phyloP scores from a whole-genome alignment of 1,140 invertebrate species.

The Metaphire vulgaris region DNA sequence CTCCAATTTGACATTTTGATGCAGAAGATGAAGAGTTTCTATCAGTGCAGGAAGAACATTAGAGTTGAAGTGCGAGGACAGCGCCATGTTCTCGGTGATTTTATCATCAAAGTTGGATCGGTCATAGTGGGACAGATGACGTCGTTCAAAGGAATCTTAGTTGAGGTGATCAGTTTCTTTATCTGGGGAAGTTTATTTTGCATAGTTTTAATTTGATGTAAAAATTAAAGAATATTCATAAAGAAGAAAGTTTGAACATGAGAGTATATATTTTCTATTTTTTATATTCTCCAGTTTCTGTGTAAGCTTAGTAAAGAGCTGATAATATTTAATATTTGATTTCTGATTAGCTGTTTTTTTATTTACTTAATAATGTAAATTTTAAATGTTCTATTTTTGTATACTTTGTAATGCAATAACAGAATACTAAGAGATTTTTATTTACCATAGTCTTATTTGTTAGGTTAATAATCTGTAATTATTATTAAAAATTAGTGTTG shows the following conservation, averaged over 20 bases:
- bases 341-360: background rate
- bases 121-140: slow-evolving; percentile 73
- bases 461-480: too few relatives aligned
- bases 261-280: background rate
- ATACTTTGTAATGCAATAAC: too few relatives aligned
- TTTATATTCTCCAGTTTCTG: background rate
- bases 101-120: slow-evolving; percentile 85
- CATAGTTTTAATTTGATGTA: background rate
- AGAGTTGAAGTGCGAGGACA: slow-evolving; percentile 84
- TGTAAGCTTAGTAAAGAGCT: background rate
- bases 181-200: background rate
- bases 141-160: slow-evolving; percentile 86
- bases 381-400: too few relatives aligned
- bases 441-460: too few relatives aligned
- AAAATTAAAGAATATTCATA: too few relatives aligned
- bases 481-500: too few relatives aligned
- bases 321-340: background rate
- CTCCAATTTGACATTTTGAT: slow-evolving; percentile 82
- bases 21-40: slow-evolving; percentile 77
- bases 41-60: slow-evolving; percentile 70
- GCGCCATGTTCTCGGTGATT: slow-evolving; percentile 84
- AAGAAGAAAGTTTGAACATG: too few relatives aligned
- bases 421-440: too few relatives aligned
- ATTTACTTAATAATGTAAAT: too few relatives aligned
- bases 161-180: slow-evolving; percentile 63